Evolutionary conservation across 1,140 invertebrate species (phyloP), one percentile per base, ranked within the genome.

Genomic region (Brachystomella parvula): DNA sequence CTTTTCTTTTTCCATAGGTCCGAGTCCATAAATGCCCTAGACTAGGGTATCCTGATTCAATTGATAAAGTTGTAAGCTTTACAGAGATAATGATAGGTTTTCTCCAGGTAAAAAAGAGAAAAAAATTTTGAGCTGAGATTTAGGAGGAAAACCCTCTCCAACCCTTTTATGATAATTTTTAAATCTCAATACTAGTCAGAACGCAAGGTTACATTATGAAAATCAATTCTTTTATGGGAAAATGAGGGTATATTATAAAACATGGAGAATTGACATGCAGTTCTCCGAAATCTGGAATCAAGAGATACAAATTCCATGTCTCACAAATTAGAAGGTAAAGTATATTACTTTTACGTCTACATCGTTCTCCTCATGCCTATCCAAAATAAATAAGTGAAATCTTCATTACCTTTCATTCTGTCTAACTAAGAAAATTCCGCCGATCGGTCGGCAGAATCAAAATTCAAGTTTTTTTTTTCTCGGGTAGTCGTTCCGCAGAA

Each of bases 141-240:
- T 12, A 44, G 39, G 39, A n/a, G n/a, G n/a, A n/a, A n/a, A n/a
- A n/a, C n/a, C n/a, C n/a, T n/a, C n/a, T n/a, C n/a, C n/a, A n/a
- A n/a, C n/a, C 39, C 39, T 44, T 44, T 44, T 44, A 44, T 44
- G 39, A 44, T 44, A 44, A 44, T 44, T 44, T 44, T n/a, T 44
- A 9, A 44, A n/a, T n/a, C n/a, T n/a, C n/a, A n/a, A n/a, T n/a
- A n/a, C n/a, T n/a, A n/a, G n/a, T n/a, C n/a, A n/a, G n/a, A n/a
- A n/a, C n/a, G n/a, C n/a, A n/a, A n/a, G n/a, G n/a, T n/a, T 12
- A 44, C 9, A 44, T 44, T 44, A 44, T 44, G 39, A 44, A 44
- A 44, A 44, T 44, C 39, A 44, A 44, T 44, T 44, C 39, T 44
- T 44, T n/a, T n/a, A n/a, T n/a, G n/a, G n/a, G n/a, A n/a, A 44